Base-by-base conservation (phyloP, 2,797 vertebrate species). In the Macropodus opercularis region DNA sequence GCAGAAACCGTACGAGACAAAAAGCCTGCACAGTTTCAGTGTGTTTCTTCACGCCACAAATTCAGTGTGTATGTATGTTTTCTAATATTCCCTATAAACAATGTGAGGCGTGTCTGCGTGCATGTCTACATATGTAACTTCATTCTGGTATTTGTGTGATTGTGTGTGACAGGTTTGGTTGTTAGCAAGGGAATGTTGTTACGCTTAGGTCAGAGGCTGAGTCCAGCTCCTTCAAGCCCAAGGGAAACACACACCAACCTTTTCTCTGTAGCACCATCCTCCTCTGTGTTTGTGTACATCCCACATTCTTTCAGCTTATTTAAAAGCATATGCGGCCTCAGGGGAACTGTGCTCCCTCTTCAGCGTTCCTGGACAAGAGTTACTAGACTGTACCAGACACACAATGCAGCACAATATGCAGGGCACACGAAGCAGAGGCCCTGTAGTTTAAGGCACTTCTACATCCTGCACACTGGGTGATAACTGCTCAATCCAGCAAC, bases 251-350 rank as follows among this genome's bases (percentile, higher is more conserved):
- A 36, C 72, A 69, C n/a, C 44, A 38, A 51, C 47, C 8, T 66
- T 83, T 83, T 85, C 59, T 77, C 51, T 63, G 76, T 19, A 50
- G 12, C 57, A 61, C 61, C 56, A 69, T 71, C 63, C 32, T 78
- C 61, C 49, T 71, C 43, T 80, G 59, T 14, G 22, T 77, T 61
- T 61, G 70, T 47, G 55, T 63, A 78, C 59, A 51, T 66, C 32
- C 63, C 42, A 77, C 75, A 41, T 69, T 83, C 61, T 83, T 63
- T 61, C 72, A 61, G 61, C 69, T 75, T 68, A 80, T 87, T 88
- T 84, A 89, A 90, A 90, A 90, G 84, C 86, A 83, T 86, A 82
- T 85, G 70, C 74, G 51, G 61, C 88, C 79, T 73, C 53, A 1
- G 72, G 90, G 77, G 43, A 68, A 59, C 13, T 49, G 72, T 61